phyloP scores from a whole-genome alignment of 2,797 vertebrate species.

The Coluber constrictor region DNA sequence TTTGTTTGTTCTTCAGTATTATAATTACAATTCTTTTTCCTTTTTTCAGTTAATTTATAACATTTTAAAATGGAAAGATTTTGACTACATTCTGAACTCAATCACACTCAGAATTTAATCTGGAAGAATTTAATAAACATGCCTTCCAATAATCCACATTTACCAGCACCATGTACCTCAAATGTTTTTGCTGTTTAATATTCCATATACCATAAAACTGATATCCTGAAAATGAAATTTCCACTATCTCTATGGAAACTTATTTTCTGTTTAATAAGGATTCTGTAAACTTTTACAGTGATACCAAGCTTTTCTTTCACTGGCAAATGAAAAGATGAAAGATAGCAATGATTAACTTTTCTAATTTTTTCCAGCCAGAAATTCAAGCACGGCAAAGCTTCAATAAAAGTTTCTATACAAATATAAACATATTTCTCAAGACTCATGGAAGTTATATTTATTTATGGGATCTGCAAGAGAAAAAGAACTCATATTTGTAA shows the following conservation, averaged over 20 bases:
- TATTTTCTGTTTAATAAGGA: not conserved
- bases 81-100: not conserved
- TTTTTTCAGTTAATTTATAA: not conserved
- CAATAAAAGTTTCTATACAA: not conserved
- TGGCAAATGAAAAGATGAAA: not conserved
- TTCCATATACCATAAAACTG: not conserved
- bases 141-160: not conserved
- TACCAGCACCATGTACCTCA: not conserved
- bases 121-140: not conserved
- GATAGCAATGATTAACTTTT: not conserved
- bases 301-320: not conserved
- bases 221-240: not conserved
- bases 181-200: conserved; percentile 11
- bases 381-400: not conserved
- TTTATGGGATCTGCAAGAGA: not conserved
- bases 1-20: not conserved
- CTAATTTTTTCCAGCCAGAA: not conserved
- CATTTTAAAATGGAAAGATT: not conserved
- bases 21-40: not conserved
- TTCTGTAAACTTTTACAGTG: not conserved
- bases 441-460: not conserved
- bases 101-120: not conserved
- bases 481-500: not conserved
- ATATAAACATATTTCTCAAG: not conserved
- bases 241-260: not conserved